A percentile compares a stretch with the other conserved stretches of the same genome.
Conservation (phyloP, 2,888 invertebrate genomes). For the Scaptomyza flava region DNA sequence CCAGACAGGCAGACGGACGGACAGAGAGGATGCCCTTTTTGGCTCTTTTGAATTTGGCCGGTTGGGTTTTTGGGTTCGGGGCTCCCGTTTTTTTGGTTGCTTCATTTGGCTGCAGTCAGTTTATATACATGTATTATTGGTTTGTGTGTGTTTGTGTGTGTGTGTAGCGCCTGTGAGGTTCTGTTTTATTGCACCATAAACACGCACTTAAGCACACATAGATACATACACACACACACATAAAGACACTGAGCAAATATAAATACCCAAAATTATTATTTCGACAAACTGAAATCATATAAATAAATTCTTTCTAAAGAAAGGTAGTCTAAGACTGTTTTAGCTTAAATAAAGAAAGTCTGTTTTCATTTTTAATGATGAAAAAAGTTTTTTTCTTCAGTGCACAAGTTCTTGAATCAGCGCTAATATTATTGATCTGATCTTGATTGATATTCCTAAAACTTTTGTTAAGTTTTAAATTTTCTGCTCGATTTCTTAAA, state of each 20-base stretch:
- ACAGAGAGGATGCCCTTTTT: constrained; percentile 47
- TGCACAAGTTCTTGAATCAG: too few relatives aligned
- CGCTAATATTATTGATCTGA: too few relatives aligned
- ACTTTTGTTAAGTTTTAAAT: too few relatives aligned
- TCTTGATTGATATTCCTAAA: not conserved
- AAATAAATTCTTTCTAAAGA: too few relatives aligned
- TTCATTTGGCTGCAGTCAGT: constrained; percentile 65
- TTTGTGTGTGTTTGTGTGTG: constrained; percentile 29
- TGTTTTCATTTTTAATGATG: too few relatives aligned
- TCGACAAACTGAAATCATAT: not conserved
- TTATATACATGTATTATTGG: constrained; percentile 11
- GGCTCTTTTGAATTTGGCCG: constrained; percentile 34
- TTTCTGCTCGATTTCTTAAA: not conserved
- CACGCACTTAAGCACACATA: constrained; percentile 75
- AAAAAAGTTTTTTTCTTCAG: too few relatives aligned
- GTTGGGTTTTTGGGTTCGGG: constrained; percentile 38
- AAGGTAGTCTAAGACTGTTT: too few relatives aligned
- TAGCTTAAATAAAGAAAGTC: too few relatives aligned
- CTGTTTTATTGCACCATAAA: constrained; percentile 80
- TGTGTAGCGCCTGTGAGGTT: constrained; percentile 62
- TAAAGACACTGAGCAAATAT: constrained; percentile 12
- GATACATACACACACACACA: constrained; percentile 30
- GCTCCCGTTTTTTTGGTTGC: constrained; percentile 54
- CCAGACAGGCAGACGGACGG: constrained; percentile 24
- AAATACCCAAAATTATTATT: not conserved